Evolutionary conservation across 2,113 vertebrate species (phyloP).

Genomic region (Limnothrissa miodon): DNA sequence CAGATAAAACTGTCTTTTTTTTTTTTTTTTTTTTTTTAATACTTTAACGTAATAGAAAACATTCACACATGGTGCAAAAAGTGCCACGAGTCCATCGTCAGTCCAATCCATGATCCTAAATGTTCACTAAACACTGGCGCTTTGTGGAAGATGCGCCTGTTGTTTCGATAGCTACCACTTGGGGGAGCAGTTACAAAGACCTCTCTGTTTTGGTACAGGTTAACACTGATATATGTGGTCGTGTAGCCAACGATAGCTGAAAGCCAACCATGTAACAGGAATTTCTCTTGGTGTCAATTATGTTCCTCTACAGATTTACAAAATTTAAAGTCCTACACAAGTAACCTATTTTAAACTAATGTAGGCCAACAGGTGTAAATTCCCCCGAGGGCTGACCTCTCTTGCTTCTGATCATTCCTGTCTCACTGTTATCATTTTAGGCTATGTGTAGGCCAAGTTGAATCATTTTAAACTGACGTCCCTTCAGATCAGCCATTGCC

Average conservation of each 20-base stretch:
- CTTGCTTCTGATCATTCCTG: no score
- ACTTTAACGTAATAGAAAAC: neutral
- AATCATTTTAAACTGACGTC: no score
- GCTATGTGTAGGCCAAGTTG: no score
- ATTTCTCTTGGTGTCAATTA: neutral
- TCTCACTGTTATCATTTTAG: no score
- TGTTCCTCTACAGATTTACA: no score
- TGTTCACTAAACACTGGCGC: neutral
- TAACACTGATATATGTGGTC: neutral
- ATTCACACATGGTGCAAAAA: neutral
- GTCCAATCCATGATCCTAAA: neutral
- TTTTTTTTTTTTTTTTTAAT: no score
- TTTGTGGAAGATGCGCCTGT: conserved; percentile 18
- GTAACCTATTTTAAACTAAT: no score
- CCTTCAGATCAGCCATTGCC: no score
- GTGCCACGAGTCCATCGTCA: neutral
- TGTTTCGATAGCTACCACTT: conserved; percentile 47
- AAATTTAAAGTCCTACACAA: no score
- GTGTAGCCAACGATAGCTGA: neutral
- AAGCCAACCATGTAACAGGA: neutral
- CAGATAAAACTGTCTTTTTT: neutral
- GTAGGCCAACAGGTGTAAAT: no score
- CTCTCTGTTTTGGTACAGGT: conserved; percentile 48
- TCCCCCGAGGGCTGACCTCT: no score
- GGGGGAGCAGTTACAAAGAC: conserved; percentile 57